phyloP scores from a whole-genome alignment of 1,140 invertebrate species.

The Aethina tumida region DNA sequence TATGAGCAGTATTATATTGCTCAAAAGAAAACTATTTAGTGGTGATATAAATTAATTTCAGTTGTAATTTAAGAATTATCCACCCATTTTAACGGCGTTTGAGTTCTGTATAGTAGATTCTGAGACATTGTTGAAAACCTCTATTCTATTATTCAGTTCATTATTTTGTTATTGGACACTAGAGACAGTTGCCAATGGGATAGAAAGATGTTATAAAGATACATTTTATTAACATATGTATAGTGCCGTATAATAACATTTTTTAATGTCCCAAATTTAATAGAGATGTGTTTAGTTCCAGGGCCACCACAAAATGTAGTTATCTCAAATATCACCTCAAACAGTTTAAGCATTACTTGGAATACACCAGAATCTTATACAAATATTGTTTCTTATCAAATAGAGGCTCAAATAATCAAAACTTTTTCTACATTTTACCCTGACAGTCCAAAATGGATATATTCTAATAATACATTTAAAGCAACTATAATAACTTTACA shows the following conservation, averaged over 20 bases:
- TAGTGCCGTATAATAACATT: too few relatives aligned
- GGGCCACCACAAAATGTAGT: constrained; percentile 27
- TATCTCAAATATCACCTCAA: constrained; percentile 27
- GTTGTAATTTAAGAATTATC: too few relatives aligned
- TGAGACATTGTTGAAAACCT: too few relatives aligned
- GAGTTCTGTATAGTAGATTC: too few relatives aligned
- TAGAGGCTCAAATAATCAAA: constrained; percentile 23
- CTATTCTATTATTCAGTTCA: too few relatives aligned
- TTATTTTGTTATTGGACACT: too few relatives aligned
- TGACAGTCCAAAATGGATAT: constrained; percentile 18
- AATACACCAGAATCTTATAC: constrained; percentile 26
- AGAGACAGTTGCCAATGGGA: neutral
- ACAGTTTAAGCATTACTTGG: constrained; percentile 25
- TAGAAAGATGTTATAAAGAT: constrained; percentile 3
- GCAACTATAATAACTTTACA: constrained; percentile 23
- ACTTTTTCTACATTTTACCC: constrained; percentile 26
- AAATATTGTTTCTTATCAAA: constrained; percentile 24
- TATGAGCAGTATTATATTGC: constrained; percentile 8
- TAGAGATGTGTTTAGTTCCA: constrained; percentile 23
- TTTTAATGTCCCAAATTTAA: too few relatives aligned
- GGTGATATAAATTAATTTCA: neutral
- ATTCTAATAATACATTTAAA: constrained; percentile 28
- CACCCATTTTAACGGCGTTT: too few relatives aligned
- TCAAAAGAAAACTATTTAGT: neutral
- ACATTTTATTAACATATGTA: constrained; percentile 5